phyloP scores from a whole-genome alignment of 2,113 vertebrate species.

The Ahaetulla prasina region DNA sequence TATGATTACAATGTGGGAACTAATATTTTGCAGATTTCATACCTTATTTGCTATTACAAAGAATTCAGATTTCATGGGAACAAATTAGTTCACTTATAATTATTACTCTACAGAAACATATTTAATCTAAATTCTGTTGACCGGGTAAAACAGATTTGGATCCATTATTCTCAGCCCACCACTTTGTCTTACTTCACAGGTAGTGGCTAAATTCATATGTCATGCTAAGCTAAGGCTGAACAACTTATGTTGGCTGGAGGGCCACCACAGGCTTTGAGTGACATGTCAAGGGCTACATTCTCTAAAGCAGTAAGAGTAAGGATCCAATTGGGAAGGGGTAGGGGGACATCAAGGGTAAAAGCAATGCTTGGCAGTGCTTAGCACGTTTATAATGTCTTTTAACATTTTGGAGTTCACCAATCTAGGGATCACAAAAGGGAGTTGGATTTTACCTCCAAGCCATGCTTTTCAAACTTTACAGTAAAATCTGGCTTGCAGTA shows the following conservation, averaged over 20 bases:
- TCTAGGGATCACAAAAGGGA: neutral
- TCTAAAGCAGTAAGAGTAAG: neutral
- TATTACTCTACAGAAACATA: neutral
- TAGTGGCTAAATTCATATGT: neutral
- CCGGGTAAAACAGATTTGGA: neutral
- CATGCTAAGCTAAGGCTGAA: neutral
- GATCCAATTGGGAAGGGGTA: neutral
- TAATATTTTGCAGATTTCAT: neutral
- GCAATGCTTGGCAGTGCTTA: neutral
- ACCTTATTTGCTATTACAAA: neutral
- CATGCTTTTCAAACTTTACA: neutral
- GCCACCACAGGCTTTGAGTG: neutral
- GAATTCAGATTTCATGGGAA: neutral
- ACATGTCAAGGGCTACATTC: neutral
- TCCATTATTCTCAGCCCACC: neutral
- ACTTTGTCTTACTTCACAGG: neutral
- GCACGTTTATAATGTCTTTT: neutral
- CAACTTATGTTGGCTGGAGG: neutral
- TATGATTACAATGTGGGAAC: neutral
- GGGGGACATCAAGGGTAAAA: neutral
- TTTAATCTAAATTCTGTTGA: neutral
- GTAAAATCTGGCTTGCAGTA: neutral
- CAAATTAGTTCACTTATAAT: neutral
- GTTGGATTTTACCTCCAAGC: neutral
- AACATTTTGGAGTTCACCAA: neutral